Percentiles rank a stretch among this genome's conserved stretches.
These are phyloP conservation scores for Pantherophis guttatus DNA, from an alignment of 2,113 vertebrate species.

Conservation along the genomic window DNA sequence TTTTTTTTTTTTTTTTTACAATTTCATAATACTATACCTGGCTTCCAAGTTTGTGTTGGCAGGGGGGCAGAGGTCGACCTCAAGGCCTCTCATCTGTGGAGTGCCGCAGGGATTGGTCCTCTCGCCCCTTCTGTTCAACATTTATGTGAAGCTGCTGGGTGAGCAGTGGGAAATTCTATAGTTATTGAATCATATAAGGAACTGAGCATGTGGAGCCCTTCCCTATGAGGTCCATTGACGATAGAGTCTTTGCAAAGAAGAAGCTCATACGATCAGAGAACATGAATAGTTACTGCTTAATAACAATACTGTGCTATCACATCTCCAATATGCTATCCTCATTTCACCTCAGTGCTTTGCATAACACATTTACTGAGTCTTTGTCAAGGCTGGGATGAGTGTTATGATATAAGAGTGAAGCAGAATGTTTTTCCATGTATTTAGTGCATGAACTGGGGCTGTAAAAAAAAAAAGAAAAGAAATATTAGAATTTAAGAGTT, in stretches of 20 bases:
- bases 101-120: too few relatives aligned
- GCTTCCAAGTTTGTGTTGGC: too few relatives aligned
- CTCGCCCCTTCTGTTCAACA: too few relatives aligned
- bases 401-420: neutral
- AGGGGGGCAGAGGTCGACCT: too few relatives aligned
- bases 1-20: too few relatives aligned
- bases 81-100: too few relatives aligned
- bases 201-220: neutral
- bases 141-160: too few relatives aligned
- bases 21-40: too few relatives aligned
- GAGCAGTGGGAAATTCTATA: neutral
- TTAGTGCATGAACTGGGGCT: neutral
- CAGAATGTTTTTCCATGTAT: neutral
- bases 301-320: neutral
- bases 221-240: neutral
- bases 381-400: neutral
- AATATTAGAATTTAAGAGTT: neutral
- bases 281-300: neutral
- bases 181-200: neutral
- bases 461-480: neutral
- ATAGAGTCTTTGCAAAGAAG: neutral
- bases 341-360: neutral
- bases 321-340: neutral
- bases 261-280: neutral
- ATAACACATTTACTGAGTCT: neutral